Evolutionary conservation across 2,888 invertebrate species (phyloP).

Genomic region (Alloscopus bannaensis): DNA sequence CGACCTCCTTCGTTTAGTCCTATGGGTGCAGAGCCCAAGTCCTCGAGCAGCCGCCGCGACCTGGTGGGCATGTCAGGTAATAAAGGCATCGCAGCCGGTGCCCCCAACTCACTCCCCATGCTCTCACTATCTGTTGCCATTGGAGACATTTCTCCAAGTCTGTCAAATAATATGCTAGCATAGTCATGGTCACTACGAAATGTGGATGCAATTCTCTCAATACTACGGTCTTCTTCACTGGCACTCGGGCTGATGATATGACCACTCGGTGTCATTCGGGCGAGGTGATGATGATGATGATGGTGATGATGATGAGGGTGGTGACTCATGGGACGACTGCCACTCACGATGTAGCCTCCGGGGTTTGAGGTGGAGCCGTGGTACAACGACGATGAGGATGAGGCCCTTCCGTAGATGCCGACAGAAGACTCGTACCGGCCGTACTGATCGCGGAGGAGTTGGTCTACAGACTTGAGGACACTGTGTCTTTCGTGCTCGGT

Average conservation of each 20-base stretch:
- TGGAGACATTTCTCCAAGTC: constrained; percentile 76
- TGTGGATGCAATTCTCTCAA: constrained; percentile 77
- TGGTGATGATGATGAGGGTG: constrained; percentile 61
- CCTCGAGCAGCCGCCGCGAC: constrained; percentile 78
- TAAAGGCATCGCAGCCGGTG: constrained; percentile 79
- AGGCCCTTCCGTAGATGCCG: constrained; percentile 48
- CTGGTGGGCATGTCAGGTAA: constrained; percentile 79
- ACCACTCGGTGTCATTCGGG: constrained; percentile 60
- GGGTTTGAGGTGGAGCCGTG: constrained; percentile 60
- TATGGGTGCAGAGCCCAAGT: constrained; percentile 75
- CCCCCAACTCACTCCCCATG: constrained; percentile 75
- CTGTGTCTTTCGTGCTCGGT: constrained; percentile 71
- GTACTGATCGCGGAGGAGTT: constrained; percentile 74
- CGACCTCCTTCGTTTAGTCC: constrained; percentile 67
- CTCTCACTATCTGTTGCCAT: constrained; percentile 75
- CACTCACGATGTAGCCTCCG: constrained; percentile 52
- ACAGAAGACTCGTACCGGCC: constrained; percentile 57
- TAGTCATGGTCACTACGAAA: constrained; percentile 77
- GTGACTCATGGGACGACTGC: constrained; percentile 69
- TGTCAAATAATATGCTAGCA: constrained; percentile 76
- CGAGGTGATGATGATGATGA: constrained; percentile 38
- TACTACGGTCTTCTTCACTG: constrained; percentile 77
- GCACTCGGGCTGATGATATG: constrained; percentile 70
- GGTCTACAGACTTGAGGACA: constrained; percentile 76
- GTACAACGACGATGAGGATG: constrained; percentile 70